Evolutionary conservation across 2,888 invertebrate genomes (phyloP).

Genomic region (Harmothoe impar): DNA sequence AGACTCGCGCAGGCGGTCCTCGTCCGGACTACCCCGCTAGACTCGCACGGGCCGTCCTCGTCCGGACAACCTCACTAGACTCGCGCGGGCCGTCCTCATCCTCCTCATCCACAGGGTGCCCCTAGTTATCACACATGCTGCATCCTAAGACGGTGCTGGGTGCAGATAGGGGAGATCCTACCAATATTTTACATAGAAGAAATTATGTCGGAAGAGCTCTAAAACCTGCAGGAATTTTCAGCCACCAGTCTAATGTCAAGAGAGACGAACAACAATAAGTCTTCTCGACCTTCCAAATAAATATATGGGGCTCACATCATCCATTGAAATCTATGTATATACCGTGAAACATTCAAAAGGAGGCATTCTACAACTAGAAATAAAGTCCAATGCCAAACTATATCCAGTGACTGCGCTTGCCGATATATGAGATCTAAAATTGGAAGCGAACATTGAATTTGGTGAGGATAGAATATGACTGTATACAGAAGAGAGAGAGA

Average conservation of each 20-base stretch:
- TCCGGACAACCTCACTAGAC: too few species aligned
- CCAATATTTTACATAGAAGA: constrained; percentile 41
- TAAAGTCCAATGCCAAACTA: neutral
- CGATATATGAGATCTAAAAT: neutral
- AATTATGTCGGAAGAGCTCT: constrained; percentile 60
- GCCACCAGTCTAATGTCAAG: constrained; percentile 58
- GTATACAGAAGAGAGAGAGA: neutral
- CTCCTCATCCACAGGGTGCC: neutral
- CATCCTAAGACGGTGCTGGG: neutral
- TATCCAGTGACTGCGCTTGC: constrained; percentile 7
- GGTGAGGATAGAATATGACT: neutral
- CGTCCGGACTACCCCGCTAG: too few species aligned
- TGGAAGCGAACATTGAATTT: constrained; percentile 2
- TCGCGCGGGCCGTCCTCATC: too few species aligned
- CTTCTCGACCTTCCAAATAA: constrained; percentile 44
- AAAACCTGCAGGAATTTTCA: constrained; percentile 62
- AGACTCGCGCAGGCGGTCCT: too few species aligned
- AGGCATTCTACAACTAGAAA: neutral
- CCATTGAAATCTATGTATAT: constrained; percentile 14
- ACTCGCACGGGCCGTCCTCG: too few species aligned
- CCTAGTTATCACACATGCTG: neutral
- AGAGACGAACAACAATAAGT: constrained; percentile 61
- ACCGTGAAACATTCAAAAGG: constrained; percentile 7
- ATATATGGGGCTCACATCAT: neutral
- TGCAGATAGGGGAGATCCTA: constrained; percentile 17